A percentile compares a stretch with the other conserved stretches of the same genome.
Conservation (phyloP, 23 tunicate species). For the Styela plicata region DNA sequence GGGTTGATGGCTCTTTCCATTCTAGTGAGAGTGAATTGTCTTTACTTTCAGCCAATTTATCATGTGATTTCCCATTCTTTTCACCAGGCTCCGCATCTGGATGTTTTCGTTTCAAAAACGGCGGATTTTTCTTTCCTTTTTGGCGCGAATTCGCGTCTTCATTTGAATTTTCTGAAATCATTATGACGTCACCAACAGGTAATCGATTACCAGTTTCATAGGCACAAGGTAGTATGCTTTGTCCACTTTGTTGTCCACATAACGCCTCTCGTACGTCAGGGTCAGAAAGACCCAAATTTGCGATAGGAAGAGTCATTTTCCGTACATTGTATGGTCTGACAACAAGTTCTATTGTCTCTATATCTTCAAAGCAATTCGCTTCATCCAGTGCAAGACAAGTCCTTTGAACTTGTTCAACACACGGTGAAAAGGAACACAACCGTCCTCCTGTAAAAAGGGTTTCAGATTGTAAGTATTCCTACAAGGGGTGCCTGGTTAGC, state of each 20-base stretch:
- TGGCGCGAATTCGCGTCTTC: not conserved
- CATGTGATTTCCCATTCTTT: conserved; percentile 7
- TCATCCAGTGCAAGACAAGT: conserved; percentile 50
- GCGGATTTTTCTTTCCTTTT: conserved; percentile 8
- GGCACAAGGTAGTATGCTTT: conserved; percentile 37
- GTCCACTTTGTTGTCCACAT: not conserved
- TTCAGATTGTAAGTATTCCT: too few species aligned
- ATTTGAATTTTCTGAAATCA: conserved; percentile 18
- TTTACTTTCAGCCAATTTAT: not conserved
- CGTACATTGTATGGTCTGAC: conserved; percentile 63
- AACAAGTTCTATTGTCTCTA: conserved; percentile 72
- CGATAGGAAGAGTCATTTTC: conserved; percentile 54
- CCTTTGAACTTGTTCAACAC: conserved; percentile 93
- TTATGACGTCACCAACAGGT: conserved; percentile 68
- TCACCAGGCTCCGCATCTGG: not conserved
- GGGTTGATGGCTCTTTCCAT: conserved; percentile 13
- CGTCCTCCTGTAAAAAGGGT: conserved; percentile 72
- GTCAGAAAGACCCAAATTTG: conserved; percentile 60
- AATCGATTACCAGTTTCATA: conserved; percentile 58
- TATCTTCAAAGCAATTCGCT: conserved; percentile 62
- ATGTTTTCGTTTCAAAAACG: not conserved
- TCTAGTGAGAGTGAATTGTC: not conserved
- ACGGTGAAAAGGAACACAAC: conserved; percentile 89
- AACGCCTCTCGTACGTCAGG: conserved; percentile 29
- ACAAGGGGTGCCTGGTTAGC: too few species aligned